Evolutionary conservation across 2,888 invertebrate genomes (phyloP).

Genomic region (Leptopilina syphax): DNA sequence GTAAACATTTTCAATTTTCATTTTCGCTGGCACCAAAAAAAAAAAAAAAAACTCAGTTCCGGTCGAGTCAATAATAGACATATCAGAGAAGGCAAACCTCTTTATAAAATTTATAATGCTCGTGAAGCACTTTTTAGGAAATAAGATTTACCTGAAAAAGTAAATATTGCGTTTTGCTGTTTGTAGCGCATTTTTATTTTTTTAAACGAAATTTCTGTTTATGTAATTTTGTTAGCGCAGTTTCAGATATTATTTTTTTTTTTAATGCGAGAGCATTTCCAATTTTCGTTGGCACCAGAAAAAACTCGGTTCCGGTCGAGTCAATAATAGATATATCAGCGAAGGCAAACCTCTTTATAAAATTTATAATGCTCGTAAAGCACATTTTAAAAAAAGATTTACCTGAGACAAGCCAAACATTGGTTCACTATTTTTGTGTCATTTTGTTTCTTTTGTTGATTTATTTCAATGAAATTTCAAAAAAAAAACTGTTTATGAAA

Average conservation of each 20-base stretch:
- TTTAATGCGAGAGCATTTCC: not conserved
- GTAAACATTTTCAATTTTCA: constrained; percentile 16
- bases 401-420: not conserved
- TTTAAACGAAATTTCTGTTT: too few relatives aligned
- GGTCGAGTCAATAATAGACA: not conserved
- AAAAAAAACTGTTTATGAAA: too few relatives aligned
- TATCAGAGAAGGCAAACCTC: not conserved
- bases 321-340: not conserved
- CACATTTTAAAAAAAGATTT: not conserved
- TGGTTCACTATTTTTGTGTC: not conserved
- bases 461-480: too few relatives aligned
- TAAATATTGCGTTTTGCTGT: too few relatives aligned
- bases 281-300: not conserved
- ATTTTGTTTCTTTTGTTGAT: too few relatives aligned
- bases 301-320: not conserved
- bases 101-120: not conserved
- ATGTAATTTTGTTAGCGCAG: too few relatives aligned
- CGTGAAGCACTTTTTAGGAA: not conserved
- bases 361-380: not conserved
- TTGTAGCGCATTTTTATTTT: too few relatives aligned
- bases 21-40: not conserved
- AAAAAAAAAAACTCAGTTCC: not conserved
- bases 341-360: not conserved
- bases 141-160: too few relatives aligned
- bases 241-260: not conserved